phyloP scores from a whole-genome alignment of 2,888 invertebrate species.

The Galeruca laticollis region DNA sequence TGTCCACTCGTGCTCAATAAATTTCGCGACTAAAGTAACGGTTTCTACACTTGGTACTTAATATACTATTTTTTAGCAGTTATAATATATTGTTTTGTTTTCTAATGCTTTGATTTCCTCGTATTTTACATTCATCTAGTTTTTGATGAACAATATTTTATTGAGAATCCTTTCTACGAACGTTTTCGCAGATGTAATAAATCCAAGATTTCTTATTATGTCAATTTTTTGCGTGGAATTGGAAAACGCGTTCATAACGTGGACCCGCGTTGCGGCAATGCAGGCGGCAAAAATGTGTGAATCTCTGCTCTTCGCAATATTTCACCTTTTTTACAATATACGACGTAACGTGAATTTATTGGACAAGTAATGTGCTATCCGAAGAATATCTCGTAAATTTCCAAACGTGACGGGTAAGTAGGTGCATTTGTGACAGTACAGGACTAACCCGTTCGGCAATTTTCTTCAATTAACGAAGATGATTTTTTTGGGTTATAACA shows the following conservation, averaged over 20 bases:
- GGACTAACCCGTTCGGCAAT: not conserved
- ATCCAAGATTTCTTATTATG: not conserved
- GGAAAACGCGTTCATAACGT: not conserved
- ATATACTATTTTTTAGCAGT: no score
- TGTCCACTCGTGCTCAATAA: no score
- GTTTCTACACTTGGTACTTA: no score
- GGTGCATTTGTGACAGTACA: constrained; percentile 8
- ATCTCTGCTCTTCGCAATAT: constrained; percentile 37
- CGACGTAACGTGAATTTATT: constrained; percentile 54
- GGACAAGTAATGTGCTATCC: constrained; percentile 48
- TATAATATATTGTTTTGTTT: no score
- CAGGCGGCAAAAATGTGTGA: constrained; percentile 38
- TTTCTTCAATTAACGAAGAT: no score
- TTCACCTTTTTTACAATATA: constrained; percentile 44
- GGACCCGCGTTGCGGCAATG: not conserved
- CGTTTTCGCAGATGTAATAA: not conserved
- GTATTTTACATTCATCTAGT: no score
- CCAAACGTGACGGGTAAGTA: constrained; percentile 27
- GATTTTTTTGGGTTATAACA: no score
- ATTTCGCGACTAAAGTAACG: no score
- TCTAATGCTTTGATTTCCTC: no score
- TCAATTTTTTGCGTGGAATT: not conserved
- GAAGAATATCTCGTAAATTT: constrained; percentile 51
- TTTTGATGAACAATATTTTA: no score
- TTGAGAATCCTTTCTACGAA: no score